Evolutionary conservation across 2,888 invertebrate genomes (phyloP).

Genomic region (Calameuta filiformis): DNA sequence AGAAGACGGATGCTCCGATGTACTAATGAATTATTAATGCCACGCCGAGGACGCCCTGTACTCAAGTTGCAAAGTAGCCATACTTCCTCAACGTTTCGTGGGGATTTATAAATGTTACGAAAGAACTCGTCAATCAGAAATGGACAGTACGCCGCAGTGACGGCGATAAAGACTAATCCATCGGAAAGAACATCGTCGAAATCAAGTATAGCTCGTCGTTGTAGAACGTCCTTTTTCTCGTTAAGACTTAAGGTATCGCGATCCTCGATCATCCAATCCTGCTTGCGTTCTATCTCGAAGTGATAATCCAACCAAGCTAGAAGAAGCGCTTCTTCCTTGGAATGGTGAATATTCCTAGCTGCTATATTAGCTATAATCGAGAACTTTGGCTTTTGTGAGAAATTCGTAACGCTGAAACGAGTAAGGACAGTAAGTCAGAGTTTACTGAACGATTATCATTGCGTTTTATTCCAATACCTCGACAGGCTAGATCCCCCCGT

Average conservation of each 20-base stretch:
- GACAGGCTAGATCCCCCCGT: background rate
- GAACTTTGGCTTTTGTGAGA: background rate
- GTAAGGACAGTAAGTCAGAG: background rate
- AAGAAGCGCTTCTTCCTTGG: slow-evolving; percentile 53
- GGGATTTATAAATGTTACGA: slow-evolving; percentile 65
- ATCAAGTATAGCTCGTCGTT: slow-evolving; percentile 49
- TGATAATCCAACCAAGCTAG: slow-evolving; percentile 65
- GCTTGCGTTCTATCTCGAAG: slow-evolving; percentile 60
- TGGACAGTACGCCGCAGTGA: slow-evolving; percentile 71
- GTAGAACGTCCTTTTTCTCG: slow-evolving; percentile 28
- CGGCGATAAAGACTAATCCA: slow-evolving; percentile 70
- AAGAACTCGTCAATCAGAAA: slow-evolving; percentile 68
- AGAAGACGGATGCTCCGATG: background rate
- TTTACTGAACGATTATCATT: background rate
- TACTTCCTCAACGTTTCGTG: slow-evolving; percentile 60
- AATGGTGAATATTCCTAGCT: slow-evolving; percentile 5
- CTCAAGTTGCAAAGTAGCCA: background rate
- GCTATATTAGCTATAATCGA: slow-evolving; percentile 1
- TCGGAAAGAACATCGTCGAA: slow-evolving; percentile 70
- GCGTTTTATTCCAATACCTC: background rate
- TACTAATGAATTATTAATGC: background rate
- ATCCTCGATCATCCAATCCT: slow-evolving; percentile 64
- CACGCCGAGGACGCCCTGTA: background rate
- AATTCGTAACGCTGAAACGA: slow-evolving; percentile 8
- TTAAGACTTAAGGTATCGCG: slow-evolving; percentile 38